Base-by-base conservation (phyloP, 1,140 invertebrate species). In the Piezodorus guildinii region DNA sequence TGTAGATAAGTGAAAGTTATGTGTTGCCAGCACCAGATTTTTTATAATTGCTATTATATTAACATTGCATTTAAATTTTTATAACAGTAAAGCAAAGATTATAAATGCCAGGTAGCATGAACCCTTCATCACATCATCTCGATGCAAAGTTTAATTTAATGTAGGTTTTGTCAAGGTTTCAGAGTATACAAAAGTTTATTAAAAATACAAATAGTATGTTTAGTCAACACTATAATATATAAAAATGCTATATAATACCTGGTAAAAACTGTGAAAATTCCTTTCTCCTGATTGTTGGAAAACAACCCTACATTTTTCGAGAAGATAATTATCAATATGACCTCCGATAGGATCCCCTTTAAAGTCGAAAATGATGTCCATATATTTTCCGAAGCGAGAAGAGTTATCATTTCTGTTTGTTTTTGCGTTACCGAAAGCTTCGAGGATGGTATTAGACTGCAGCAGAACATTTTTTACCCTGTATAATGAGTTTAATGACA, bases 361-460 rank as follows among this genome's bases (percentile, higher is more conserved):
- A 75, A 94, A 98, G 77, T 98, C 93, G 76, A 98, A 98, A 79
- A 97, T 93, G 67, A 98, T 97, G 74, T 98, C 94, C 94, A 98
- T 98, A 74, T 98, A 98, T 75, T 98, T 98, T 60, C 96, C 96
- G 77, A 98, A 98, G 34, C 95, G 82, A 56, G 93, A 96, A 0
- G 93, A 96, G 77, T 98, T 98, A 74, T 98, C 94, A 77, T 98
- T 98, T 54, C 94, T 80, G 71, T 91, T 97, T 3, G 95, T 98
- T 75, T 97, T 96, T 2, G 95, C 95, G 80, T 98, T 98, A 27
- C 95, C 96, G 76, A 98, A 98, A 3, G 94, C 90, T 77, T 98
- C 95, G 67, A 98, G 76, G 68, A 98, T 91, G 1, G 90, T 84
- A 77, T 98, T 98, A 14, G 94, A 96, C 72, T 97, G 91, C 51